Evolutionary conservation across 2,888 invertebrate genomes (phyloP).

Genomic region (Phengaris alcon): DNA sequence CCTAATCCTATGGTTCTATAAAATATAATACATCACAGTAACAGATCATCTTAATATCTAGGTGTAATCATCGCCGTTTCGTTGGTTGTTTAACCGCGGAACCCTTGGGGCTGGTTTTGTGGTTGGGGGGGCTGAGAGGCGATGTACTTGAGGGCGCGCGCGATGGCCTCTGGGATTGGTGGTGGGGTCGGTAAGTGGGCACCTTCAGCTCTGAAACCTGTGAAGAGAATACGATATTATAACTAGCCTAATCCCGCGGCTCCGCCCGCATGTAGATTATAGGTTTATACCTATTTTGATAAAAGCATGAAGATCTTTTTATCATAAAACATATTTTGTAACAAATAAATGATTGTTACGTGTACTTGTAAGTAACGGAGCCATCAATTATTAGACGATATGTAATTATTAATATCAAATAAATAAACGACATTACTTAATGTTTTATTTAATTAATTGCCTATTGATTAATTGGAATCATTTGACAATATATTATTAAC

Average conservation of each 20-base stretch:
- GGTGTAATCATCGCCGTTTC: conserved; percentile 43
- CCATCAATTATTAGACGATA: too few relatives aligned
- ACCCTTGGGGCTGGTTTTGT: conserved; percentile 51
- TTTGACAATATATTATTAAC: not conserved
- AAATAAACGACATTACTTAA: not conserved
- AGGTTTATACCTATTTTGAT: too few relatives aligned
- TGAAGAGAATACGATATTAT: conserved; percentile 28
- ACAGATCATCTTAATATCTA: conserved; percentile 45
- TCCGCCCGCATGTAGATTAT: too few relatives aligned
- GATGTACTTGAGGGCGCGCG: conserved; percentile 71
- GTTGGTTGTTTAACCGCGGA: conserved; percentile 55
- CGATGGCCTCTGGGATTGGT: conserved; percentile 80
- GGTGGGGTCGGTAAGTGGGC: conserved; percentile 82
- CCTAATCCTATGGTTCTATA: conserved; percentile 43
- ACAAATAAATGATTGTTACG: not conserved
- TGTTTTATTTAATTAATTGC: not conserved
- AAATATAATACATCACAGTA: conserved; percentile 71
- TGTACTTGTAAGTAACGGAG: not conserved
- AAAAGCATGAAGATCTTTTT: too few relatives aligned
- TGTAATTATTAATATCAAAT: too few relatives aligned
- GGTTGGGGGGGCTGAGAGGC: conserved; percentile 58
- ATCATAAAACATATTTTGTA: too few relatives aligned
- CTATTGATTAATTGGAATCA: not conserved
- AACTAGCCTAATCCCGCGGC: not conserved
- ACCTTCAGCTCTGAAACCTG: conserved; percentile 81